Conservation (phyloP, 2,797 vertebrate species). For the Alosa sapidissima region DNA sequence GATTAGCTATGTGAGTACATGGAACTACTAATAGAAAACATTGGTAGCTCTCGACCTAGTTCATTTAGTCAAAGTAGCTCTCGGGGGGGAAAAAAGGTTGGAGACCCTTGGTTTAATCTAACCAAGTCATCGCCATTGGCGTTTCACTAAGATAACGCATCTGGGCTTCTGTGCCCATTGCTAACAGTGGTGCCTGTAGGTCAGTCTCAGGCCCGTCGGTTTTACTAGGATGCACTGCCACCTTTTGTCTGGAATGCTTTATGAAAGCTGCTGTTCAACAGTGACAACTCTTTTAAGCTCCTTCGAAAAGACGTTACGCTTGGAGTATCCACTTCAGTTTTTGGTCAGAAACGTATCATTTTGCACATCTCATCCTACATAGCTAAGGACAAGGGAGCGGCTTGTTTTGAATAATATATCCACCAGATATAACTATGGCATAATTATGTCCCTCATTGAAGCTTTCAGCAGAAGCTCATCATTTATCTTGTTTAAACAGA, state of each 20-base stretch:
- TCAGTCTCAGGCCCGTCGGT: background rate
- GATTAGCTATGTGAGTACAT: no score
- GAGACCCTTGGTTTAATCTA: background rate
- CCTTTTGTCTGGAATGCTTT: constrained; percentile 33
- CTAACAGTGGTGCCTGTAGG: background rate
- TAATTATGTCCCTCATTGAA: background rate
- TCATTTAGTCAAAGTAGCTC: no score
- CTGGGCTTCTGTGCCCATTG: background rate
- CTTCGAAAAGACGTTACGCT: background rate
- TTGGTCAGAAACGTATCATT: background rate
- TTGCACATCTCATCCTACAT: background rate
- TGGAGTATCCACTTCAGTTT: background rate
- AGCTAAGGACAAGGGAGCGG: background rate
- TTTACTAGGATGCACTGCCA: constrained; percentile 30
- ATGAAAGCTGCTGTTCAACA: background rate
- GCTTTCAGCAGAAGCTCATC: constrained; percentile 3
- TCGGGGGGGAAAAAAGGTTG: no score
- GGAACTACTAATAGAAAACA: no score
- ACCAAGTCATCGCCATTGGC: background rate
- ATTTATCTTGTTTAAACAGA: background rate
- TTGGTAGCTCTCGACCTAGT: no score
- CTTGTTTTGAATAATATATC: background rate
- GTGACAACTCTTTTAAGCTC: background rate
- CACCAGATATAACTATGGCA: background rate
- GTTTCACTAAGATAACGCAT: background rate